These are phyloP conservation scores for Hofmannophila pseudospretella DNA, from an alignment of 2,888 invertebrate species.

Conservation along the genomic window DNA sequence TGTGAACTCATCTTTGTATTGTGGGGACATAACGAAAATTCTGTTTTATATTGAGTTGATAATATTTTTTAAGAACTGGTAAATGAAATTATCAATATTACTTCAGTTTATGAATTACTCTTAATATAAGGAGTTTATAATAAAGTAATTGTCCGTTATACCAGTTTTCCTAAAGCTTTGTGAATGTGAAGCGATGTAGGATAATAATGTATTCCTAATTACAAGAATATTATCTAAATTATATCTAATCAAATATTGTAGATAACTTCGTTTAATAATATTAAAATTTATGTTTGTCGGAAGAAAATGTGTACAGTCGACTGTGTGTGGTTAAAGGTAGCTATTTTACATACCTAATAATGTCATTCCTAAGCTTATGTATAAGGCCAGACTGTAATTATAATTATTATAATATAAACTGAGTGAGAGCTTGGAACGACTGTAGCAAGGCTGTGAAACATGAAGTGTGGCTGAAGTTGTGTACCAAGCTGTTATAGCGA, in stretches of 20 bases:
- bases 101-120: not conserved
- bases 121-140: too few relatives aligned
- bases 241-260: not conserved
- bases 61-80: not conserved
- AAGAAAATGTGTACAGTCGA: constrained; percentile 10
- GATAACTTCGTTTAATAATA: not conserved
- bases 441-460: constrained; percentile 73
- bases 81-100: not conserved
- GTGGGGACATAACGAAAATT: not conserved
- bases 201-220: constrained; percentile 2
- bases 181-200: constrained; percentile 6
- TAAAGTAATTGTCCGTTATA: not conserved
- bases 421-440: constrained; percentile 67
- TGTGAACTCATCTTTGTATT: constrained; percentile 11
- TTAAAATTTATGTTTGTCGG: not conserved
- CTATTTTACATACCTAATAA: constrained; percentile 36
- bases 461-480: constrained; percentile 54
- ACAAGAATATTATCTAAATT: constrained; percentile 1
- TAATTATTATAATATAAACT: too few relatives aligned
- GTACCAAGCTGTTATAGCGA: constrained; percentile 29
- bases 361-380: constrained; percentile 60
- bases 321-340: constrained; percentile 33
- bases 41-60: constrained; percentile 2
- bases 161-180: constrained; percentile 1
- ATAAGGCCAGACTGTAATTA: constrained; percentile 51